Conservation (phyloP, 37 sponge, comb jelly and placozoan species). For the Trichoplax adhaerens region DNA sequence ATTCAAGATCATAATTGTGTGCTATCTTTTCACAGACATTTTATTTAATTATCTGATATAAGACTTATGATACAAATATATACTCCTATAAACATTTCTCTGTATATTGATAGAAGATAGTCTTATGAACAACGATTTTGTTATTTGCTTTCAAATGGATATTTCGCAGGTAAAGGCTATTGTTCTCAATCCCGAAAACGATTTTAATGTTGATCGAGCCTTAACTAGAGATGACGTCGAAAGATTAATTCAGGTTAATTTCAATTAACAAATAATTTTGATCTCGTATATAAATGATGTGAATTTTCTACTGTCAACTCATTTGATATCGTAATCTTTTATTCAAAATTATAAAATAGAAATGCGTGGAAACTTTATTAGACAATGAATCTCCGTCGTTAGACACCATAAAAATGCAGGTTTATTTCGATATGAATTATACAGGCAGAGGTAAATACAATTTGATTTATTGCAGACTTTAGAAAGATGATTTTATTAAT, state of each 20-base stretch:
- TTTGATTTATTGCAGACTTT: not conserved
- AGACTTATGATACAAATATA: no score
- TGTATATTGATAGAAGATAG: no score
- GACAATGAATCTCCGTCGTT: slow-evolving; percentile 58
- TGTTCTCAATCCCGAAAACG: slow-evolving; percentile 91
- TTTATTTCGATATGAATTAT: slow-evolving; percentile 99
- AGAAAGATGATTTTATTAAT: no score
- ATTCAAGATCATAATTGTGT: no score
- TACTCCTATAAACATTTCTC: no score
- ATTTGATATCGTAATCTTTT: slow-evolving; percentile 1
- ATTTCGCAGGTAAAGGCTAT: not conserved
- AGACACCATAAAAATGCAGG: slow-evolving; percentile 95
- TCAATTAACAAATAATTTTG: not conserved
- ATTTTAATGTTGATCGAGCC: slow-evolving; percentile 83
- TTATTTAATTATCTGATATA: no score
- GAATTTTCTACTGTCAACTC: not conserved
- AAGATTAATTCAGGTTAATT: slow-evolving; percentile 57
- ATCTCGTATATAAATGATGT: not conserved
- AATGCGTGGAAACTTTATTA: slow-evolving; percentile 56
- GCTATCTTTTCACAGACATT: no score
- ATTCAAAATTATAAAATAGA: slow-evolving; percentile 10
- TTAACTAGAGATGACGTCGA: slow-evolving; percentile 91
- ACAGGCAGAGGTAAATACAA: slow-evolving; percentile 50
- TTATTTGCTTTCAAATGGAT: no score
- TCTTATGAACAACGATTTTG: no score